Conservation (phyloP, 2,113 vertebrate species). For the Dromiciops gliroides region DNA sequence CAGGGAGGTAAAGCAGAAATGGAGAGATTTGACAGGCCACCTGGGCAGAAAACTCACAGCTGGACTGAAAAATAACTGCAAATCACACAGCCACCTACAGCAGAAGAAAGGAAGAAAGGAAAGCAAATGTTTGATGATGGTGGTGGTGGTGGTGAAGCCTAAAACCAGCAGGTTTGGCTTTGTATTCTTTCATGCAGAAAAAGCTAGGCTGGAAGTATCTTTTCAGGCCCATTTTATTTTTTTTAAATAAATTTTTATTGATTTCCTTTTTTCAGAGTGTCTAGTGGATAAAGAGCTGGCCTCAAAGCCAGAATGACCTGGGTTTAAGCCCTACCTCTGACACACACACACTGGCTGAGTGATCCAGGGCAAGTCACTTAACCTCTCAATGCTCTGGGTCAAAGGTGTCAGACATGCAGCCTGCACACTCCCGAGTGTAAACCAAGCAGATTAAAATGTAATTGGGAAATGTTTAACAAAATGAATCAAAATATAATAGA, state of each 20-base stretch:
- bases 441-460: background rate
- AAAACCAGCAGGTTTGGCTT: background rate
- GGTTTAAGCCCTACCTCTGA: background rate
- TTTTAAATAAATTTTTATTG: background rate
- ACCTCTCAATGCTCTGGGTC: background rate
- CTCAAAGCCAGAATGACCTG: background rate
- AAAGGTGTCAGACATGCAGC: background rate
- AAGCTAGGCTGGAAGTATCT: background rate
- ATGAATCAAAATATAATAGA: background rate
- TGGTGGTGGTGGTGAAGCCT: background rate
- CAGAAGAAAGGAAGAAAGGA: slow-evolving; percentile 64
- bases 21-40: slow-evolving; percentile 83
- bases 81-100: slow-evolving; percentile 78
- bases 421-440: too few species aligned
- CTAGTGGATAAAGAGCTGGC: background rate
- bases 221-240: background rate
- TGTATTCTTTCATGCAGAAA: background rate
- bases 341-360: background rate
- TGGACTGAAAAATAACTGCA: slow-evolving; percentile 82
- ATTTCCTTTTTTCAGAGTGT: background rate
- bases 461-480: background rate
- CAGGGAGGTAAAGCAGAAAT: slow-evolving; percentile 79
- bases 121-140: slow-evolving; percentile 10
- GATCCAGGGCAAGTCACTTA: background rate
- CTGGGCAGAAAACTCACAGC: slow-evolving; percentile 82